Base-by-base conservation (phyloP, 30 jellyfish, hydroid and myxozoan species). In the Haliclystus octoradiatus region DNA sequence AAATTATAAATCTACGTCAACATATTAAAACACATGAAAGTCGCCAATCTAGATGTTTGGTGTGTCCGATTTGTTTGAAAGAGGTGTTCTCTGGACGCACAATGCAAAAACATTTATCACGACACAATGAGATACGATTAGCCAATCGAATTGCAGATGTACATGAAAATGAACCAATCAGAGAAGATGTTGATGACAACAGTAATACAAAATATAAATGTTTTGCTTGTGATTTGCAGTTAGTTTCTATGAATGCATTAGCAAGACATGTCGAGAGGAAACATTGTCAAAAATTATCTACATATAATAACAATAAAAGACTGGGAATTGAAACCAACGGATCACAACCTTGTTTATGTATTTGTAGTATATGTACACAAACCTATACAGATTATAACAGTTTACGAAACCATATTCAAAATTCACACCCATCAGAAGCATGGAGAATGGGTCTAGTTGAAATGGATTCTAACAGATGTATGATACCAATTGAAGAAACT, bases 51-150 rank as follows among this genome's bases (percentile, higher is more conserved):
- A 85, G 96, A 14, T 53, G 68, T 14, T 91, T 79, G 12, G 29
- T 76, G 33, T 86, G 96, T 64, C 94, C 96, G 26, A 62, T 86
- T 46, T 86, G 96, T 40, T 74, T 65, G 34, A 86, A 86, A 67
- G 73, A 50, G 28, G 67, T 86, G 25, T 33, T 80, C 9, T 53
- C 77, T 15, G 96, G 96, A 12, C 71, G 96, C 62, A 81, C 78
- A 34, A 63, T 86, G 23, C 93, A 69, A 34, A 67, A 86, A 33
- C 96, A 86, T 63, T 63, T 86, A 69, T 33, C 65, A 1, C 81
- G 92, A 2, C 96, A 86, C 61, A 70, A 61, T 13, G 84, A 69
- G 49, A 47, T 70, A n/a, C 63, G 66, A 33, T 25, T 73, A 26
- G 94, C 52, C 24, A 35, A n/a, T 23, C 82, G 64, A 14, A 83